phyloP scores from a whole-genome alignment of 2,113 vertebrate species.

The Hemiprocne comata region DNA sequence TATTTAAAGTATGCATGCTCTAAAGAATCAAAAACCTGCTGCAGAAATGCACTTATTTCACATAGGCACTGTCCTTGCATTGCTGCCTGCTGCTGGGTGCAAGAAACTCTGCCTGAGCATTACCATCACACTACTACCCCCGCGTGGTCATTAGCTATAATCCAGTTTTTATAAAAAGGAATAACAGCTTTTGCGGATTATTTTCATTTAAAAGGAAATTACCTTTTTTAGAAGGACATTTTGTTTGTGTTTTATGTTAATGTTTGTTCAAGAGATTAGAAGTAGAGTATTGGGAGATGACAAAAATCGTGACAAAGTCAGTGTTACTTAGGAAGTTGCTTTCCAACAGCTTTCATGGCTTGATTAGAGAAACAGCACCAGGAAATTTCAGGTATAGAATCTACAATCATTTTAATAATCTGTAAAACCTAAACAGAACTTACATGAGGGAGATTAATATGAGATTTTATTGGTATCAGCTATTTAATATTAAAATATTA shows the following conservation, averaged over 20 bases:
- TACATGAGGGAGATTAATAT: neutral
- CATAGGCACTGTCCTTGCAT: accelerated
- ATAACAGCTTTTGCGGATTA: neutral
- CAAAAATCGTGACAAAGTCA: neutral
- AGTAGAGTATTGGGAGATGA: neutral
- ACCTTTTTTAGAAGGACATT: neutral
- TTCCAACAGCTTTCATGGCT: neutral
- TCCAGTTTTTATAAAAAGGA: neutral
- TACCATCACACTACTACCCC: slow-evolving; percentile 60
- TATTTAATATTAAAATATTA: neutral
- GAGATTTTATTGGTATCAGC: neutral
- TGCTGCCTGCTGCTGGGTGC: neutral
- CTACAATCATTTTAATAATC: neutral
- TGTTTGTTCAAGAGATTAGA: neutral
- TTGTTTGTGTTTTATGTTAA: neutral
- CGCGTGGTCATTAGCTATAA: slow-evolving; percentile 57
- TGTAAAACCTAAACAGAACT: neutral
- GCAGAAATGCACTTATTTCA: neutral
- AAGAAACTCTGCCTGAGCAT: neutral
- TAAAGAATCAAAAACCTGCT: neutral
- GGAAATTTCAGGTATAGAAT: neutral
- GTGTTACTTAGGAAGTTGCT: neutral
- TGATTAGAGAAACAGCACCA: neutral
- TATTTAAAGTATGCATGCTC: neutral
- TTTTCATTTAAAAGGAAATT: neutral